Evolutionary conservation across 1,140 invertebrate genomes (phyloP).

Genomic region (Halotydeus destructor): DNA sequence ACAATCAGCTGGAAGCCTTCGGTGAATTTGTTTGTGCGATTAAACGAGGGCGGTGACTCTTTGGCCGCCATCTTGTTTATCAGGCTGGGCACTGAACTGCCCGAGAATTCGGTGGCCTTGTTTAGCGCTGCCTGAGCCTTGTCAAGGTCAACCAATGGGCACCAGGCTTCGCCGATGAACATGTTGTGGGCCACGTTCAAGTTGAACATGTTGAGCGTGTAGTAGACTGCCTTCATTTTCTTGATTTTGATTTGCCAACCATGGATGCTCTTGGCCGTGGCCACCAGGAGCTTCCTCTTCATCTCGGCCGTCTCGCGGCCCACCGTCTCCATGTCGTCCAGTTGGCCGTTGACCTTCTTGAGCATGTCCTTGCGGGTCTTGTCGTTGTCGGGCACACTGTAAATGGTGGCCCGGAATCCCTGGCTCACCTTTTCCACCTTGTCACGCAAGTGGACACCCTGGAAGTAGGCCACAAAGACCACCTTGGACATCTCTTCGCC

Average conservation of each 20-base stretch:
- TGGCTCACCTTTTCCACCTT: conserved; percentile 93
- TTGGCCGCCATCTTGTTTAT: conserved; percentile 12
- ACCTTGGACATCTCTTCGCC: conserved; percentile 8
- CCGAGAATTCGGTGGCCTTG: conserved; percentile 3
- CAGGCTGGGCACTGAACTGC: conserved; percentile 12
- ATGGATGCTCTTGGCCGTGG: conserved; percentile 77
- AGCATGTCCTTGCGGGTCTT: conserved; percentile 78
- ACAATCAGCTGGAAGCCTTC: conserved; percentile 82
- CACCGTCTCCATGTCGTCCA: conserved; percentile 85
- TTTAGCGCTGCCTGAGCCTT: conserved; percentile 3
- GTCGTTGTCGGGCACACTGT: conserved; percentile 77
- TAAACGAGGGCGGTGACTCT: conserved; percentile 11
- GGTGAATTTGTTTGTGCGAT: conserved; percentile 39
- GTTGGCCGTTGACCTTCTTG: conserved; percentile 70
- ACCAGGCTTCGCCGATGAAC: conserved; percentile 29
- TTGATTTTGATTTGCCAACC: conserved; percentile 81
- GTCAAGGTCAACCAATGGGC: conserved; percentile 11
- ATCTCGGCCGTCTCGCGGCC: conserved; percentile 16
- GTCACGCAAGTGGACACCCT: conserved; percentile 89
- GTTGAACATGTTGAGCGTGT: conserved; percentile 35
- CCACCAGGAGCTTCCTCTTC: conserved; percentile 59
- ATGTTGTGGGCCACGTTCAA: conserved; percentile 36
- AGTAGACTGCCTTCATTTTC: conserved; percentile 46
- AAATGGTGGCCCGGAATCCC: conserved; percentile 84
- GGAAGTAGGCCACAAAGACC: conserved; percentile 25